A percentile compares a stretch with the other conserved stretches of the same genome.
phyloP scores from a whole-genome alignment of 2,797 vertebrate species.

The Ambastaia sidthimunki region DNA sequence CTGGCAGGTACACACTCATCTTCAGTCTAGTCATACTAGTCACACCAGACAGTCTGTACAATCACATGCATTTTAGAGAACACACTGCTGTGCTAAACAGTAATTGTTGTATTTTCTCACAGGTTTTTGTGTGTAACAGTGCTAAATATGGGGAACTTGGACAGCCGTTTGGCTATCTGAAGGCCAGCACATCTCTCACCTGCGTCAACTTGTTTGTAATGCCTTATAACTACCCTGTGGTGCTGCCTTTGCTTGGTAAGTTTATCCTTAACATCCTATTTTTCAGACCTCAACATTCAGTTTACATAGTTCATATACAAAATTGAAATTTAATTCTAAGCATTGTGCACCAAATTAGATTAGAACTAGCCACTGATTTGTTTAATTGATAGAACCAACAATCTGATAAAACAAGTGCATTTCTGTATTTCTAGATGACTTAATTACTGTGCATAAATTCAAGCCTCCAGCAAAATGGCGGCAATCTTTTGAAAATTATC shows the following conservation, averaged over 20 bases:
- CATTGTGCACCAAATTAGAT: background rate
- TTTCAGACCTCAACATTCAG: constrained; percentile 1
- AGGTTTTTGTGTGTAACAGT: constrained; percentile 95
- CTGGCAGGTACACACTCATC: constrained; percentile 88
- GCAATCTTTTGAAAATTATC: constrained; percentile 96
- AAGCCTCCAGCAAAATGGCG: constrained; percentile 98
- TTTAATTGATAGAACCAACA: background rate
- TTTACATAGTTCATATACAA: background rate
- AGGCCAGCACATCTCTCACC: constrained; percentile 95
- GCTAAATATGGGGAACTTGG: constrained; percentile 92
- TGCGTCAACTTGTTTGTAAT: constrained; percentile 99
- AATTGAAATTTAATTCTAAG: background rate
- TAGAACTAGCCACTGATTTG: background rate
- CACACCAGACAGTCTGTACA: background rate
- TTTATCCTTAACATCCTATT: background rate
- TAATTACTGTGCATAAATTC: constrained; percentile 98
- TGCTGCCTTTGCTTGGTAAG: constrained; percentile 93
- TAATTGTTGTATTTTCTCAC: constrained; percentile 36
- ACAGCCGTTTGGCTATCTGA: constrained; percentile 96
- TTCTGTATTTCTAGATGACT: constrained; percentile 83
- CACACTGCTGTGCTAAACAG: background rate
- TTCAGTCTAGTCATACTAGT: background rate
- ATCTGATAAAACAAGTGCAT: background rate
- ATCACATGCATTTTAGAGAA: background rate
- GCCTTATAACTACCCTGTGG: constrained; percentile 97